Percentiles rank a stretch among this genome's conserved stretches.
Conservation (phyloP, 23 tunicate species). For the Ascidia mentula region DNA sequence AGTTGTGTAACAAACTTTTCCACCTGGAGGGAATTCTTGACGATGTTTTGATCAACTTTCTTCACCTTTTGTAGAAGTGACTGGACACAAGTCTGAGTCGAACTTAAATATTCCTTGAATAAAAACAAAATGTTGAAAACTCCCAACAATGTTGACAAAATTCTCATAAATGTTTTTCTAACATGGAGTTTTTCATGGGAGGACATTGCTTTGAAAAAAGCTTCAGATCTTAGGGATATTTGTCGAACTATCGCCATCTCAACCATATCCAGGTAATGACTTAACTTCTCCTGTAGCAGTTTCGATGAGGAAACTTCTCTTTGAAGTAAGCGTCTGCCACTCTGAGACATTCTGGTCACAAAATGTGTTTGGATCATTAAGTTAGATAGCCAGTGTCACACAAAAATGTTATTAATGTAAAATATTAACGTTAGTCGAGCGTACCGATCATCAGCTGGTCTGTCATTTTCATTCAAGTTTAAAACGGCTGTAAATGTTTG, state of each 20-base stretch:
- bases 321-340: neutral
- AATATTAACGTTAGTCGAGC: too few relatives aligned
- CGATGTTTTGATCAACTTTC: conserved; percentile 33
- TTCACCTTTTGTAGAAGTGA: conserved; percentile 22
- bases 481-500: conserved; percentile 36
- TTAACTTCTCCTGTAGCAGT: conserved; percentile 71
- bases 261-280: conserved; percentile 81
- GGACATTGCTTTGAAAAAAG: conserved; percentile 87
- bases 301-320: conserved; percentile 49
- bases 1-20: neutral
- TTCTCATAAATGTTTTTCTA: neutral
- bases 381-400: too few relatives aligned
- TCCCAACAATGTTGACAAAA: neutral
- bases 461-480: neutral
- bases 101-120: conserved; percentile 34
- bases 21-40: conserved; percentile 40
- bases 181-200: conserved; percentile 85
- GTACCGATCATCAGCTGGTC: neutral
- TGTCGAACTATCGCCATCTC: conserved; percentile 89
- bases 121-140: conserved; percentile 3
- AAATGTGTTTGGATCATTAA: too few relatives aligned
- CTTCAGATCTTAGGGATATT: conserved; percentile 84
- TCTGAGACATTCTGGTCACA: neutral
- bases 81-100: conserved; percentile 38
- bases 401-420: too few relatives aligned